Conservation (phyloP, 2,797 vertebrate genomes). For the Miopithecus talapoin region DNA sequence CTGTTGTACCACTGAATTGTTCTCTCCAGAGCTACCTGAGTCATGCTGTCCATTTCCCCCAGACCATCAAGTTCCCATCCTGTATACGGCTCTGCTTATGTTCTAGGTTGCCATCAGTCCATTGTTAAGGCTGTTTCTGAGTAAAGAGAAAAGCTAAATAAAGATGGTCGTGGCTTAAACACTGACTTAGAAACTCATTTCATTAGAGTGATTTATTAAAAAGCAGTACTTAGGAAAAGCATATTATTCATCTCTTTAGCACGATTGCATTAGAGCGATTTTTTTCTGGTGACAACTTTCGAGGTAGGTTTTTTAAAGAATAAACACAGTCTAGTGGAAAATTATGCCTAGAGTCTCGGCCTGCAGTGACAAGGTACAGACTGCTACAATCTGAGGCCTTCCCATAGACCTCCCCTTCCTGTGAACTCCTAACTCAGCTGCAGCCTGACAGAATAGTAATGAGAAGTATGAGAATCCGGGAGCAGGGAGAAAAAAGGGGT, state of each 20-base stretch:
- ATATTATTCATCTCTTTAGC: background rate
- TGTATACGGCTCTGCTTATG: background rate
- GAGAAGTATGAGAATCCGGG: background rate
- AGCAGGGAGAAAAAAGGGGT: fast-evolving
- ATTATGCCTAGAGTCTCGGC: background rate
- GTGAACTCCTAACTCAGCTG: background rate
- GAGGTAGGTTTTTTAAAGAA: background rate
- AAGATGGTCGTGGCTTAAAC: background rate
- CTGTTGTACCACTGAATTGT: background rate
- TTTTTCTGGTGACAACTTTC: background rate
- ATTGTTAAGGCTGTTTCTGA: background rate
- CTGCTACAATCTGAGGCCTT: background rate
- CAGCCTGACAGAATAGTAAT: background rate
- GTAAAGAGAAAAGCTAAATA: background rate
- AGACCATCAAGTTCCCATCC: background rate
- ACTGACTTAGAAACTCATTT: background rate
- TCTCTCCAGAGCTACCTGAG: background rate
- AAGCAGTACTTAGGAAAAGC: background rate
- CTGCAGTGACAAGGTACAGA: background rate
- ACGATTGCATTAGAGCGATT: background rate
- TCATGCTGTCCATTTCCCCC: no score
- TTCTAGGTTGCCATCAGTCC: background rate
- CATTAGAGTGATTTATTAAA: background rate
- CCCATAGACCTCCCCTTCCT: background rate
- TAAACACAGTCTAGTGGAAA: background rate